A percentile compares a stretch with the other conserved stretches of the same genome.
Conservation (phyloP, 2,888 invertebrate genomes). For the Criorhina ranunculi region DNA sequence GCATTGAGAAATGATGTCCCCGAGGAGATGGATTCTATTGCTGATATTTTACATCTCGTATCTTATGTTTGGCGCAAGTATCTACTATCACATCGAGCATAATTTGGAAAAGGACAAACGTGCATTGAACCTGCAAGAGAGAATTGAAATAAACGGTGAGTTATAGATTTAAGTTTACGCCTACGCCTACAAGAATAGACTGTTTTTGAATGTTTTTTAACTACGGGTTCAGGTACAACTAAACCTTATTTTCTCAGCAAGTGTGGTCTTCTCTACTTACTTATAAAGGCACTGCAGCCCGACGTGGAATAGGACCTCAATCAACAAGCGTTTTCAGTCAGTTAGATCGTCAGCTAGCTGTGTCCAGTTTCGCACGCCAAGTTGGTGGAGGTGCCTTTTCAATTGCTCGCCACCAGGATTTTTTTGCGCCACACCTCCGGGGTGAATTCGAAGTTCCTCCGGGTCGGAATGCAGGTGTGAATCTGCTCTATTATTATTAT, state of each 20-base stretch:
- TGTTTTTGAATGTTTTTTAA: too few relatives aligned
- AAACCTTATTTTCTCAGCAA: neutral
- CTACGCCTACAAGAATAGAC: too few relatives aligned
- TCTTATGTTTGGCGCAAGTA: conserved; percentile 92
- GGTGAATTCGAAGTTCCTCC: too few relatives aligned
- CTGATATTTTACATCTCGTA: conserved; percentile 91
- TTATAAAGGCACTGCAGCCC: too few relatives aligned
- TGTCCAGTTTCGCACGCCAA: neutral
- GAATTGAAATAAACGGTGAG: conserved; percentile 90
- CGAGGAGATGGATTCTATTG: conserved; percentile 91
- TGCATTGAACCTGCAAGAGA: conserved; percentile 86
- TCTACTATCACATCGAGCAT: conserved; percentile 93
- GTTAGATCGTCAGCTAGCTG: too few relatives aligned
- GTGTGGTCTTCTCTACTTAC: neutral
- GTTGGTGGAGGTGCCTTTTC: neutral
- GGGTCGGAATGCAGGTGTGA: too few relatives aligned
- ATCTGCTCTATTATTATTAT: too few relatives aligned
- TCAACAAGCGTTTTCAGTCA: neutral
- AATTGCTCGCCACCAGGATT: too few relatives aligned
- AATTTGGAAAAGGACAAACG: conserved; percentile 88
- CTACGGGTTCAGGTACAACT: neutral
- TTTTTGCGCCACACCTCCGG: too few relatives aligned
- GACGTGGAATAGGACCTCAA: neutral
- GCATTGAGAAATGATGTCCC: conserved; percentile 87
- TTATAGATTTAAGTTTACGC: conserved; percentile 70